A percentile compares a stretch with the other conserved stretches of the same genome.
Conservation (phyloP, 2,888 invertebrate species). For the Megastigmus dorsalis region DNA sequence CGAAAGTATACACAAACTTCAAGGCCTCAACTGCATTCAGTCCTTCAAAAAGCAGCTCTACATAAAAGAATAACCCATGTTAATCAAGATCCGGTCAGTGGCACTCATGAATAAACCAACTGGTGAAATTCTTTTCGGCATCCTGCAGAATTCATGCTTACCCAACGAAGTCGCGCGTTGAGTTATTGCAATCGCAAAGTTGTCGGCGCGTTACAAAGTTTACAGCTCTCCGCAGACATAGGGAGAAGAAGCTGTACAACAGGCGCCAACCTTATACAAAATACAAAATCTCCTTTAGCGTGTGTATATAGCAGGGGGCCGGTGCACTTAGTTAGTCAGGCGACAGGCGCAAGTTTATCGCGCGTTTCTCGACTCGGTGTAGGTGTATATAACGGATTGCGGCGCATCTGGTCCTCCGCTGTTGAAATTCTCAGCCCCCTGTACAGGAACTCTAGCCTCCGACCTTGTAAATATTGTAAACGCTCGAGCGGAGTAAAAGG, state of each 20-base stretch:
- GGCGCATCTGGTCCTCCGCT: too few relatives aligned
- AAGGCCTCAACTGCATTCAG: too few relatives aligned
- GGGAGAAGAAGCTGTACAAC: neutral
- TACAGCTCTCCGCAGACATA: too few relatives aligned
- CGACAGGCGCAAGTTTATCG: slow-evolving; percentile 23
- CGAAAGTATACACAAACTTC: too few relatives aligned
- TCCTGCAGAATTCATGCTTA: too few relatives aligned
- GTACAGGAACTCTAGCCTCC: neutral
- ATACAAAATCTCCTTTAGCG: neutral
- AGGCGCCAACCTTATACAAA: neutral
- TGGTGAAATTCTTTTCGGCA: neutral
- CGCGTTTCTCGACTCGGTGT: too few relatives aligned
- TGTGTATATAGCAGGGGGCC: too few relatives aligned
- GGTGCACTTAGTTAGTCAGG: slow-evolving; percentile 21
- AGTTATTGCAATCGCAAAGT: neutral
- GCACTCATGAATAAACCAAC: neutral
- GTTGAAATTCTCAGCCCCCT: slow-evolving; percentile 23
- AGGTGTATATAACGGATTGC: too few relatives aligned
- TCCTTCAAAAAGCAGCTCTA: too few relatives aligned
- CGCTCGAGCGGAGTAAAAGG: neutral
- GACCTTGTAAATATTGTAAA: slow-evolving; percentile 1
- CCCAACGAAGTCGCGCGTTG: too few relatives aligned
- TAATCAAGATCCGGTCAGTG: neutral
- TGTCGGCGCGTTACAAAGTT: too few relatives aligned
- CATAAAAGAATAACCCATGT: too few relatives aligned